phyloP scores from a whole-genome alignment of 2,888 invertebrate genomes.

The Lydus trimaculatus region DNA sequence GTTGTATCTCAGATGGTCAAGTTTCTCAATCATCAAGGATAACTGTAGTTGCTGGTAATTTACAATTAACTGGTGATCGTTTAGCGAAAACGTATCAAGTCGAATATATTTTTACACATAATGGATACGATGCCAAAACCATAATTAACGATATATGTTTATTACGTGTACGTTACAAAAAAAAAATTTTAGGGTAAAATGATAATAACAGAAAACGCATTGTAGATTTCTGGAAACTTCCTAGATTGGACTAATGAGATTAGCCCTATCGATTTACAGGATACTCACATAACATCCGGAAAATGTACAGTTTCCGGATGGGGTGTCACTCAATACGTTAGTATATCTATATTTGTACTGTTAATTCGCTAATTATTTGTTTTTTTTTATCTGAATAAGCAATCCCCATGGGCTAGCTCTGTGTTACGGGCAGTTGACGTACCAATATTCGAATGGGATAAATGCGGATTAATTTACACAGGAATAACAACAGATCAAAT shows the following conservation, averaged over 20 bases:
- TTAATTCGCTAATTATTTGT: not conserved
- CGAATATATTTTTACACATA: conserved; percentile 10
- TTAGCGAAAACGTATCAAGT: conserved; percentile 12
- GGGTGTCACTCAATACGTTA: conserved; percentile 15
- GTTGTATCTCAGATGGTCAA: conserved; percentile 16
- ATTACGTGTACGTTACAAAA: conserved; percentile 18
- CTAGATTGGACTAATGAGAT: conserved; percentile 13
- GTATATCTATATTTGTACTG: not conserved
- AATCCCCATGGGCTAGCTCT: not conserved
- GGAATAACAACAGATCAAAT: not conserved
- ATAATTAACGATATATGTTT: conserved; percentile 21
- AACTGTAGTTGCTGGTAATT: conserved; percentile 15
- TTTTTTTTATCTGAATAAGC: not conserved
- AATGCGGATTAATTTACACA: not conserved
- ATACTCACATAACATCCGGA: not conserved
- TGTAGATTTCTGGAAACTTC: conserved; percentile 20
- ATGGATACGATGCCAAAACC: not conserved
- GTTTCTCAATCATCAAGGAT: not conserved
- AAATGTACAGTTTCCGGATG: conserved; percentile 24
- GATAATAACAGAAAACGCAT: not conserved
- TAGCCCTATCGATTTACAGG: conserved; percentile 10
- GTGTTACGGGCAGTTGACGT: not conserved
- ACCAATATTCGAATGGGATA: not conserved
- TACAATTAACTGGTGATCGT: not conserved
- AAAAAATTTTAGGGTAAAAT: too few species aligned